These are phyloP conservation scores for Eupsittula cactorum DNA, from an alignment of 2,113 vertebrate genomes.

Conservation along the genomic window DNA sequence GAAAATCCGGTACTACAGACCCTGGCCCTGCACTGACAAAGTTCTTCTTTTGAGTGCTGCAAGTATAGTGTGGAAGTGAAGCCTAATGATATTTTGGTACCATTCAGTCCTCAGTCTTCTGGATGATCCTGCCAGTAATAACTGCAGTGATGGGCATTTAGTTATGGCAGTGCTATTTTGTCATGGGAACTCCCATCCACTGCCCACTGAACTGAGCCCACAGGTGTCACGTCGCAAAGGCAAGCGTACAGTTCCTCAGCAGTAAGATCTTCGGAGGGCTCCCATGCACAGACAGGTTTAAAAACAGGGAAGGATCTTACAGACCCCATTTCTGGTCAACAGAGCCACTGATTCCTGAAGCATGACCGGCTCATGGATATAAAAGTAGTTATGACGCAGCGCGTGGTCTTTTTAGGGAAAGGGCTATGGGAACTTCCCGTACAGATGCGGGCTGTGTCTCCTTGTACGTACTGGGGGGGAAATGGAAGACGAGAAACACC, in stretches of 20 bases:
- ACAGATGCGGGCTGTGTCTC: background rate
- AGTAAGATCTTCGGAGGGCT: background rate
- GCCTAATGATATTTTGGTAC: background rate
- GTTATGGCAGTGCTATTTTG: background rate
- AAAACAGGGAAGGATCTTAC: background rate
- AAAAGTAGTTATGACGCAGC: background rate
- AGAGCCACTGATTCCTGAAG: background rate
- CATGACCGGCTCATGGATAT: background rate
- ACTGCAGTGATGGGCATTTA: background rate
- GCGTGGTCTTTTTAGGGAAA: background rate
- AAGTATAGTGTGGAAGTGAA: background rate
- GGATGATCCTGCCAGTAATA: background rate
- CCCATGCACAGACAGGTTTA: background rate
- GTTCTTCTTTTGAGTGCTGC: background rate
- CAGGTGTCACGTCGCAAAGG: background rate
- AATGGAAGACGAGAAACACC: conserved; percentile 44
- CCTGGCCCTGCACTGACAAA: background rate
- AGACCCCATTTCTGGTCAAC: background rate
- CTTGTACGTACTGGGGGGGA: background rate
- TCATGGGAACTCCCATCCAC: background rate
- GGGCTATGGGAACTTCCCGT: background rate
- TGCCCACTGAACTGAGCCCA: background rate
- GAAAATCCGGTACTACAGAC: background rate
- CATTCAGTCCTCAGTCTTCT: background rate
- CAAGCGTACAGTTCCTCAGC: background rate